phyloP scores from a whole-genome alignment of 1,140 invertebrate genomes.

The Brachystomella parvula region DNA sequence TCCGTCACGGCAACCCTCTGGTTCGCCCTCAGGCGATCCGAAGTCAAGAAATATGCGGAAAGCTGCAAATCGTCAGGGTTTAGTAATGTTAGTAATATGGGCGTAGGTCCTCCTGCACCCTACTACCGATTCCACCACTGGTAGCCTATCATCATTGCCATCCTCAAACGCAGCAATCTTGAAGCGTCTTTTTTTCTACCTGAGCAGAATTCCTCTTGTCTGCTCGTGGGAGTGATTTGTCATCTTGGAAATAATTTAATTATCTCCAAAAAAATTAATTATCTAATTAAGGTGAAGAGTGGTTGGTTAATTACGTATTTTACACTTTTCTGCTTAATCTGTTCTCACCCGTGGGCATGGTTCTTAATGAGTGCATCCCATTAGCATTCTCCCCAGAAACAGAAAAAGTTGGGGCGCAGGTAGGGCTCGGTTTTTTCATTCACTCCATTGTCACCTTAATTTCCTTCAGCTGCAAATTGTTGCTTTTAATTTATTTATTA shows the following conservation, averaged over 20 bases:
- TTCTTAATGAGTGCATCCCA: no score
- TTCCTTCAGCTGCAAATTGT: no score
- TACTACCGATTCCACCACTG: constrained; percentile 14
- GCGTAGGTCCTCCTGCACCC: no score
- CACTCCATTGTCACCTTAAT: no score
- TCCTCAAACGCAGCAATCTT: background rate
- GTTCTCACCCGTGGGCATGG: no score
- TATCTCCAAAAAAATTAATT: background rate
- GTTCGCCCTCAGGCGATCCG: constrained; percentile 36
- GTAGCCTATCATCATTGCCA: background rate
- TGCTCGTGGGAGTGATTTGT: background rate
- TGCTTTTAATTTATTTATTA: no score
- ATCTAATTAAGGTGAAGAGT: background rate
- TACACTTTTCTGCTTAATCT: no score
- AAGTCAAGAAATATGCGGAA: constrained; percentile 28
- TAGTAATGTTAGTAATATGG: background rate
- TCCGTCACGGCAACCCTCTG: constrained; percentile 34
- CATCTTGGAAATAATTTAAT: background rate
- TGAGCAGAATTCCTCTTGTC: background rate
- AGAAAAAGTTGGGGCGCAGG: no score
- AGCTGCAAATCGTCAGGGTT: background rate
- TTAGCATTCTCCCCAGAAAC: no score
- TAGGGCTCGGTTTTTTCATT: no score
- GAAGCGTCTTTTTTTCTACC: background rate
- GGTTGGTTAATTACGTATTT: background rate